Base-by-base conservation (phyloP, 2,797 vertebrate genomes). In the Melanotaenia pygmaea region DNA sequence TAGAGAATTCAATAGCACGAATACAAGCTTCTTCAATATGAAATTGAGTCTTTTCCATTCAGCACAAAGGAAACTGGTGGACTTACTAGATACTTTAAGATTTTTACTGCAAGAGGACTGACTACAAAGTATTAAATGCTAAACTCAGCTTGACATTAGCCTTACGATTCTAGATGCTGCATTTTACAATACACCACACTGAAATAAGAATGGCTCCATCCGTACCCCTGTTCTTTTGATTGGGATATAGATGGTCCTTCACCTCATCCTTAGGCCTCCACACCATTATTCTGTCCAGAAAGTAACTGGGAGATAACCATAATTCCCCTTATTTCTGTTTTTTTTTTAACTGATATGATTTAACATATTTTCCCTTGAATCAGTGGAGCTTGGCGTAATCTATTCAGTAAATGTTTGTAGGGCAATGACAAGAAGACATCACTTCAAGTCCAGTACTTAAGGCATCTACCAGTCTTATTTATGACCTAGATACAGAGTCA, bases 401-500 rank as follows among this genome's bases (percentile, higher is more conserved):
- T 43, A 6, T n/a, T 50, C 22, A 13, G 50, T 22, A 30, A 30
- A 56, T 26, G 26, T 56, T 56, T 28, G 28, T 14, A 54, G 11
- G 2, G 22, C 5, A 4, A 16, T 4, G 2, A 32, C 26, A 57
- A 38, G 54, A 14, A 43, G 14, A 4, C 11, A n/a, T 30, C 3
- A 22, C 9, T 37, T 24, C 4, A 32, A 12, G 5, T 50, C 6
- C 63, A 18, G 50, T 18, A 11, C 11, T 20, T 34, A 22, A 5
- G 32, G 34, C 37, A 26, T 16, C 12, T n/a, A 12, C 11, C 26
- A 14, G 20, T 22, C 59, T 60, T 2, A 58, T 60, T 13, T 24
- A 13, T 40, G 59, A 37, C 59, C 59, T 40, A 60, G n/a, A 60
- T 60, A 38, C 35, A 60, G n/a, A 7, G 3, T 40, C 59, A 60